These are phyloP conservation scores for Scotopteryx bipunctaria DNA, from an alignment of 2,888 invertebrate genomes.

Conservation along the genomic window DNA sequence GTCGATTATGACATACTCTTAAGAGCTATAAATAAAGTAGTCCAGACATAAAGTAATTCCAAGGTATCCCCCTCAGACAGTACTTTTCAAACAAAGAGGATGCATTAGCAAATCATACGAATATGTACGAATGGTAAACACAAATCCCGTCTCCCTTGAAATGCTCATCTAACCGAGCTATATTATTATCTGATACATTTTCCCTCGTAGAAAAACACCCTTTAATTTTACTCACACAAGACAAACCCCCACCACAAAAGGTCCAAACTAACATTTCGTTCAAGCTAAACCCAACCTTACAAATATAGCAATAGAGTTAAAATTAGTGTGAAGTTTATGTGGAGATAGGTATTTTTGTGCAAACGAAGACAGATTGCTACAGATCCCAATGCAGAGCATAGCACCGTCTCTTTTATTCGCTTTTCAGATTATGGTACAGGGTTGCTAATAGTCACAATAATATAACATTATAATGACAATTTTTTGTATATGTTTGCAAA, in stretches of 20 bases:
- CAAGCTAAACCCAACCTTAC: constrained; percentile 21
- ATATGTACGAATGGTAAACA: constrained; percentile 50
- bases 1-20: no score
- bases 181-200: constrained; percentile 72
- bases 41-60: no score
- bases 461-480: no score
- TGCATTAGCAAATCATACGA: constrained; percentile 46
- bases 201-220: constrained; percentile 65
- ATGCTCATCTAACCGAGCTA: constrained; percentile 60
- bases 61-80: constrained; percentile 23
- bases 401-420: constrained; percentile 51
- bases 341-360: constrained; percentile 10
- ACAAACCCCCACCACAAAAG: constrained; percentile 16
- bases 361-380: constrained; percentile 51
- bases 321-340: constrained; percentile 5
- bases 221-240: constrained; percentile 64
- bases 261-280: constrained; percentile 1
- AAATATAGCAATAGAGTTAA: background rate
- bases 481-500: no score
- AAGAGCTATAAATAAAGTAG: no score
- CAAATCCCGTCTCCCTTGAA: constrained; percentile 58
- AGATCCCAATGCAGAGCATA: constrained; percentile 55
- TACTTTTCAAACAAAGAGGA: constrained; percentile 44
- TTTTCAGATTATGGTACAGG: constrained; percentile 49
- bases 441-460: constrained; percentile 36